Conservation (phyloP, 2,113 vertebrate genomes). For the Gasterosteus nipponicus region DNA sequence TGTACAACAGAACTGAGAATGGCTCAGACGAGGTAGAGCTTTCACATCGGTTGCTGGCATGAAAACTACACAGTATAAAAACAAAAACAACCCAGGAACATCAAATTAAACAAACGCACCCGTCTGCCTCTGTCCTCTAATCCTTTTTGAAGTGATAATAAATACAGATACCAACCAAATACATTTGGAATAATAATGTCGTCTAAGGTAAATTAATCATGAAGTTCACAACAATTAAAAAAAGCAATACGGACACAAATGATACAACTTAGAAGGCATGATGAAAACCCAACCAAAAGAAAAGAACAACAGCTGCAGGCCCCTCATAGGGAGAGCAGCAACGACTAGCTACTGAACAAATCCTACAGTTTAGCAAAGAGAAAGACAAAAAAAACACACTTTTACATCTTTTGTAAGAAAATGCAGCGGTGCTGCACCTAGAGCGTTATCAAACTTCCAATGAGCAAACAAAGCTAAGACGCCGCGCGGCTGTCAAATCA, state of each 20-base stretch:
- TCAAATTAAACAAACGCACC: constrained; percentile 67
- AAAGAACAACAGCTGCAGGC: constrained; percentile 63
- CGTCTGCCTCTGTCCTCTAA: constrained; percentile 74
- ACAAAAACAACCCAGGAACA: constrained; percentile 65
- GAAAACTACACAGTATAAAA: constrained; percentile 78
- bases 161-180: constrained; percentile 89
- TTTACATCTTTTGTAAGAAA: constrained; percentile 58
- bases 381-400: constrained; percentile 60
- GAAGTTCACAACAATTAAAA: constrained; percentile 76
- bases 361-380: constrained; percentile 70
- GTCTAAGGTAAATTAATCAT: constrained; percentile 83
- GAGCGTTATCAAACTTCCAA: constrained; percentile 53
- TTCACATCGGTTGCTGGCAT: constrained; percentile 87
- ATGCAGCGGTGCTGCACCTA: constrained; percentile 64
- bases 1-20: constrained; percentile 85
- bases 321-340: constrained; percentile 64
- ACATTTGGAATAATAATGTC: constrained; percentile 87
- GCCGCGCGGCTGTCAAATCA: constrained; percentile 49
- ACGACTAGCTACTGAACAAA: constrained; percentile 67
- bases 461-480: constrained; percentile 52
- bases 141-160: constrained; percentile 89
- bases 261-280: constrained; percentile 68
- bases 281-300: constrained; percentile 64
- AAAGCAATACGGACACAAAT: constrained; percentile 68
- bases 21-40: constrained; percentile 94